A percentile compares a stretch with the other conserved stretches of the same genome.
Evolutionary conservation across 2,113 vertebrate genomes (phyloP).

Genomic region (Neolamprologus caudopunctatus): DNA sequence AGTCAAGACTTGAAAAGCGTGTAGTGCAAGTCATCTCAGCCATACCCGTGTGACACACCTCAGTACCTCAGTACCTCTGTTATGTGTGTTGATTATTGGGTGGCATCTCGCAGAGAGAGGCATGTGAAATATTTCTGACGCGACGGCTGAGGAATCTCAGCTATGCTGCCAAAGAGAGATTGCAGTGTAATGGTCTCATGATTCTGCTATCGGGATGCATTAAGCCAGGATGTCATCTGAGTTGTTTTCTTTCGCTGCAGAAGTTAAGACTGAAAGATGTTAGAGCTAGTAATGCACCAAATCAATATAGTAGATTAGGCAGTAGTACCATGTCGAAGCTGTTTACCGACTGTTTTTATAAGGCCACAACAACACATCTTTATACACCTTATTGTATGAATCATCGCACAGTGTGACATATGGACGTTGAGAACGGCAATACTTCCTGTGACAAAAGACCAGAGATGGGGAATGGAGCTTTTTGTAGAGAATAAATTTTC

Average conservation of each 20-base stretch:
- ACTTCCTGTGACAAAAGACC: neutral
- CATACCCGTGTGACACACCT: slow-evolving; percentile 47
- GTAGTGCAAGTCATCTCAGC: slow-evolving; percentile 47
- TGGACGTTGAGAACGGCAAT: neutral
- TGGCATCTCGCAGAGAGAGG: slow-evolving; percentile 14
- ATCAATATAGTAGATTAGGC: neutral
- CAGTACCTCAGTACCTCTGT: neutral
- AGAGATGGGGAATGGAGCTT: neutral
- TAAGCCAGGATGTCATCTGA: neutral
- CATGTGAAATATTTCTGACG: slow-evolving; percentile 46
- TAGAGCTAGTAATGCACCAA: neutral
- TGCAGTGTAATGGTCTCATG: neutral
- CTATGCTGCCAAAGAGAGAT: slow-evolving; percentile 20
- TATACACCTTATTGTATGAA: neutral
- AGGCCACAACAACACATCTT: neutral
- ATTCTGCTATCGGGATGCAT: neutral
- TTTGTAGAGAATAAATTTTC: neutral
- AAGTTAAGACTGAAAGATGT: neutral
- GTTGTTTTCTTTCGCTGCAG: neutral
- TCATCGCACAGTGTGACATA: neutral
- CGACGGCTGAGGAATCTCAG: slow-evolving; percentile 42
- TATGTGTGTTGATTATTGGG: neutral
- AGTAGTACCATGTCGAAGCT: neutral
- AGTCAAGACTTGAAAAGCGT: slow-evolving; percentile 63
- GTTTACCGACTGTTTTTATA: neutral